Evolutionary conservation across 2,888 invertebrate species (phyloP).

Genomic region (Muscina levida): DNA sequence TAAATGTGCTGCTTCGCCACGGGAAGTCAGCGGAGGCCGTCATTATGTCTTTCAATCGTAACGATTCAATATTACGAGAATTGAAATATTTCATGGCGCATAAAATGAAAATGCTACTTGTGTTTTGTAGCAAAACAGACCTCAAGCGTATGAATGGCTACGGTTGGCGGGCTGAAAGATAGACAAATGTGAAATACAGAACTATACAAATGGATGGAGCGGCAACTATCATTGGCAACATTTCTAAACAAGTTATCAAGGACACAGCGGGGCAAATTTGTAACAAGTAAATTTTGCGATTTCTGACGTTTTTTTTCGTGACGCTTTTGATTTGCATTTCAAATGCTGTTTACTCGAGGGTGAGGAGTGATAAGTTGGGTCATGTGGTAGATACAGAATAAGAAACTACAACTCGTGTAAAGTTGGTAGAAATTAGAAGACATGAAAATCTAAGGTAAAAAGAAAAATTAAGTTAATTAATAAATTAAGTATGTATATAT

Average conservation of each 20-base stretch:
- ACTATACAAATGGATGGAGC: neutral
- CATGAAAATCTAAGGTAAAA: no score
- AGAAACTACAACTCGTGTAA: no score
- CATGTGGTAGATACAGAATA: no score
- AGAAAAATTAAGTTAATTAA: no score
- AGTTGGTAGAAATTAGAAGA: no score
- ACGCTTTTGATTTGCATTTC: no score
- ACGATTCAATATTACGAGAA: conserved; percentile 2
- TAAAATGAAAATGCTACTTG: conserved; percentile 3
- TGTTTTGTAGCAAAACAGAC: no score
- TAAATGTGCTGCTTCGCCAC: neutral
- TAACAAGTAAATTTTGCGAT: conserved; percentile 28
- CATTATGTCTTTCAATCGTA: conserved; percentile 20
- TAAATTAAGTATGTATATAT: no score
- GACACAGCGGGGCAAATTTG: conserved; percentile 38
- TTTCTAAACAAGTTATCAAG: conserved; percentile 54
- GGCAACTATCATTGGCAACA: conserved; percentile 12
- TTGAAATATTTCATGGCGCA: conserved; percentile 7
- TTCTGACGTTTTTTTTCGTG: no score
- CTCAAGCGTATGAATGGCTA: conserved; percentile 2
- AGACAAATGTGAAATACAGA: neutral
- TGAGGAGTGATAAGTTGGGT: no score
- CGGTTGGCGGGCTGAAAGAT: neutral
- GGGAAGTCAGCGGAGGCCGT: conserved; percentile 12
- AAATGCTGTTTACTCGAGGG: no score